Evolutionary conservation across 2,888 invertebrate species (phyloP).

Genomic region (Platycnemis pennipes): DNA sequence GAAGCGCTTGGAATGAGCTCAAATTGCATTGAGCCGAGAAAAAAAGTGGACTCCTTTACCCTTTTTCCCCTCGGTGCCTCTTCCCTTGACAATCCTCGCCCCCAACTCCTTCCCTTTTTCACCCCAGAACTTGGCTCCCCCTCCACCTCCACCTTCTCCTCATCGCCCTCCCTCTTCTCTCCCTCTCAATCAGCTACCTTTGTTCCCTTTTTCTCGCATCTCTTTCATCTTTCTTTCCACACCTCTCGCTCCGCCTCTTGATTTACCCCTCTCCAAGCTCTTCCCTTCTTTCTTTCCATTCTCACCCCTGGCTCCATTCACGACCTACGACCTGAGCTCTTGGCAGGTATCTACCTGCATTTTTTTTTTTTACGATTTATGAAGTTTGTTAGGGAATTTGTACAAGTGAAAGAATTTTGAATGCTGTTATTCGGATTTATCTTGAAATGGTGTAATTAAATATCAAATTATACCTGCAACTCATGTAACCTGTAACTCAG

Average conservation of each 20-base stretch:
- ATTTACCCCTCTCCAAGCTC: not conserved
- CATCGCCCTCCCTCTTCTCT: not conserved
- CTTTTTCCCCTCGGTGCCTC: not conserved
- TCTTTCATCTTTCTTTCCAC: not conserved
- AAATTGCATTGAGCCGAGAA: not conserved
- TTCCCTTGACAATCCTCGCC: no score
- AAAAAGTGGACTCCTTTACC: not conserved
- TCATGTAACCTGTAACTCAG: no score
- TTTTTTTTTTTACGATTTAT: no score
- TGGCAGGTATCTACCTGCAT: no score
- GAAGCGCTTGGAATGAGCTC: slow-evolving; percentile 16
- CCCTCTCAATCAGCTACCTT: not conserved
- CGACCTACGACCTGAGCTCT: not conserved
- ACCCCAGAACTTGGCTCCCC: not conserved
- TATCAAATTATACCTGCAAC: no score
- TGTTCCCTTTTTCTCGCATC: not conserved
- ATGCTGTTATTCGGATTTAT: no score
- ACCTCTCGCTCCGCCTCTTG: not conserved
- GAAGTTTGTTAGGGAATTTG: no score
- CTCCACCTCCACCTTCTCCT: not conserved
- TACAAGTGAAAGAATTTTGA: no score
- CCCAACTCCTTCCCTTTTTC: no score
- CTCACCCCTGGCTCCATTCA: not conserved
- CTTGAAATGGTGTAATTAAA: no score
- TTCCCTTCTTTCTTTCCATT: not conserved